phyloP scores from a whole-genome alignment of 2,888 invertebrate genomes.

The Troglohyphantes excavatus region DNA sequence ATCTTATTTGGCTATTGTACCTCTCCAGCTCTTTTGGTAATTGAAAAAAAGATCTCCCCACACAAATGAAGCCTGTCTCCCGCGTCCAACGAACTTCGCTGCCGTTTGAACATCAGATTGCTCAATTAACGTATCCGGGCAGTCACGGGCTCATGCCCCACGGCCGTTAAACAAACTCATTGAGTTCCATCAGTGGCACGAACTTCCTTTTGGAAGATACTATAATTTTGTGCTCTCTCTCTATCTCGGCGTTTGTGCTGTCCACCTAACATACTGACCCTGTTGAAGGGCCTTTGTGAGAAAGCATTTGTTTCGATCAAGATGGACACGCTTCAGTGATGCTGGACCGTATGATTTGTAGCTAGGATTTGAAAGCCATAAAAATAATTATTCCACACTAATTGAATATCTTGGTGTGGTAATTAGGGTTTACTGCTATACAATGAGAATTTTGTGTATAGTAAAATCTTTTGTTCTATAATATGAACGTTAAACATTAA shows the following conservation, averaged over 20 bases:
- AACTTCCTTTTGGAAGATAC: not conserved
- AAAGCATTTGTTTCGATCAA: not conserved
- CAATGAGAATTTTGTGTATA: too few relatives aligned
- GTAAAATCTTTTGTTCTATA: too few relatives aligned
- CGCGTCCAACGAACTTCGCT: slow-evolving; percentile 18
- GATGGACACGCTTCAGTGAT: not conserved
- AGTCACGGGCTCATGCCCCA: slow-evolving; percentile 53
- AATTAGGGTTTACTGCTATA: too few relatives aligned
- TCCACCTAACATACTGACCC: not conserved
- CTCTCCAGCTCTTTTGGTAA: not conserved
- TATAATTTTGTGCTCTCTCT: not conserved
- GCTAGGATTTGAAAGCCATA: too few relatives aligned
- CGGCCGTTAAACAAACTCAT: slow-evolving; percentile 54
- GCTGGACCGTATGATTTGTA: not conserved
- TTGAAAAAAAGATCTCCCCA: not conserved
- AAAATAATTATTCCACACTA: too few relatives aligned
- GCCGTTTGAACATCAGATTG: slow-evolving; percentile 15
- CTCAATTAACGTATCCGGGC: slow-evolving; percentile 72
- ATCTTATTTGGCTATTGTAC: not conserved
- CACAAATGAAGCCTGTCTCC: not conserved
- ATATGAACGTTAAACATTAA: too few relatives aligned
- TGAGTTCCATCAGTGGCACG: not conserved
- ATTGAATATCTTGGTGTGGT: too few relatives aligned
- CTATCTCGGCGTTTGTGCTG: too few relatives aligned
- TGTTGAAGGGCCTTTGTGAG: not conserved